Percentiles rank a stretch among this genome's conserved stretches.
phyloP scores from a whole-genome alignment of 2,797 vertebrate species.

The Acropternis orthonyx region DNA sequence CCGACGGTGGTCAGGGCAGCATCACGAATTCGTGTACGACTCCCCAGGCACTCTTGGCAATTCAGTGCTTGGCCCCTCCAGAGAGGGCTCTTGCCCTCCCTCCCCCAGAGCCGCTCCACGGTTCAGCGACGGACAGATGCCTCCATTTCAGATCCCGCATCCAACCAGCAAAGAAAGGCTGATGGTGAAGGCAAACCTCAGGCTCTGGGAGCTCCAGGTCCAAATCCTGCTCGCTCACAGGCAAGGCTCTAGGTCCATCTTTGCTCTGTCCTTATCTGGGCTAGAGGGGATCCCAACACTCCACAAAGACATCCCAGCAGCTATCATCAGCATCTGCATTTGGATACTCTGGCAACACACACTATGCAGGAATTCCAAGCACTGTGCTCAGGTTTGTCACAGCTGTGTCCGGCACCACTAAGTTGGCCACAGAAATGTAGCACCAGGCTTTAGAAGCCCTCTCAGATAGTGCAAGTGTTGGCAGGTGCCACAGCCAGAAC shows the following conservation, averaged over 20 bases:
- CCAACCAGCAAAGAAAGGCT: background rate
- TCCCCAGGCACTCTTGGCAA: background rate
- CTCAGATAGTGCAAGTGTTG: background rate
- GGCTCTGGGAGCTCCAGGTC: background rate
- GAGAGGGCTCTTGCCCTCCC: background rate
- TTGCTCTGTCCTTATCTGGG: background rate
- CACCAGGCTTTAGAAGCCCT: background rate
- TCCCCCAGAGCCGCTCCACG: background rate
- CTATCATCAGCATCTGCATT: background rate
- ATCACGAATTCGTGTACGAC: background rate
- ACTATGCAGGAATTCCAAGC: background rate
- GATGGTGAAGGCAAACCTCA: background rate
- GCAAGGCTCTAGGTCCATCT: background rate
- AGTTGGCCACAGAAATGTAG: background rate
- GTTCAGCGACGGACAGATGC: background rate
- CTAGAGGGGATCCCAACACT: background rate
- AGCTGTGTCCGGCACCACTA: background rate
- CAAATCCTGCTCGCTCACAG: background rate
- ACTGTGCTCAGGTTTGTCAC: background rate
- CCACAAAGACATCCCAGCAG: background rate
- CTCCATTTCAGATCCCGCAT: slow-evolving; percentile 40
- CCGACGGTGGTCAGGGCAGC: background rate
- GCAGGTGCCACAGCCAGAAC: background rate
- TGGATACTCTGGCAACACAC: background rate
- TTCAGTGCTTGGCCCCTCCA: background rate